Percentiles rank a stretch among this genome's conserved stretches.
These are phyloP conservation scores for Rutilus rutilus DNA, from an alignment of 2,113 vertebrate species.

Conservation along the genomic window DNA sequence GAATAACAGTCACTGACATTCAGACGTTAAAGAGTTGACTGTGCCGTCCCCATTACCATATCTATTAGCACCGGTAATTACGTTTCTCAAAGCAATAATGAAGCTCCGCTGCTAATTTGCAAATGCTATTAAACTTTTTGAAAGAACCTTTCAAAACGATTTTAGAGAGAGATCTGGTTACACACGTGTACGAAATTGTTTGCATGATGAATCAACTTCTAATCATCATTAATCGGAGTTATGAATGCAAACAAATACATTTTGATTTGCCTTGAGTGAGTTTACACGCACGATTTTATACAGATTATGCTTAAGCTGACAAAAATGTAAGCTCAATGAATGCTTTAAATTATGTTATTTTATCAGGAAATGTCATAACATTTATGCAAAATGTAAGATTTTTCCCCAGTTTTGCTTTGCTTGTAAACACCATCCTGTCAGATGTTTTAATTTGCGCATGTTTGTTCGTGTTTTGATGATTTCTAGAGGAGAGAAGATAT, in stretches of 20 bases:
- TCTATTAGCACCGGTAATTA: not conserved
- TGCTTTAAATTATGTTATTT: not conserved
- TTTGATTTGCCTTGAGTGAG: not conserved
- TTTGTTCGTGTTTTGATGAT: not conserved
- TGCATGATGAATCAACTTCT: not conserved
- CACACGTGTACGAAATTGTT: not conserved
- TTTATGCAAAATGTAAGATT: not conserved
- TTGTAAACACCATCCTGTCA: no score
- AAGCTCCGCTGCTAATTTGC: not conserved
- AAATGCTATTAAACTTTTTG: not conserved
- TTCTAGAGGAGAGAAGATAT: not conserved
- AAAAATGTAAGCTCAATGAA: not conserved
- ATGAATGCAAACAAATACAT: not conserved
- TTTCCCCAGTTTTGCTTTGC: not conserved
- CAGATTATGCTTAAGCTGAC: not conserved
- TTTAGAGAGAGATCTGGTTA: not conserved
- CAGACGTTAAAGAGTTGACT: not conserved
- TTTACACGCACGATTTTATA: not conserved
- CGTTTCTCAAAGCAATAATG: not conserved
- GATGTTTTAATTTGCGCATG: no score
- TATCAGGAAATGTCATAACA: not conserved
- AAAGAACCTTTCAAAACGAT: constrained; percentile 2
- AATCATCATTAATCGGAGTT: not conserved
- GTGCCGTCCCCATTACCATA: not conserved
- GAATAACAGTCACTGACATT: not conserved